Percentiles rank a stretch among this genome's conserved stretches.
Conservation (phyloP, 2,113 vertebrate species). For the Antechinus flavipes region DNA sequence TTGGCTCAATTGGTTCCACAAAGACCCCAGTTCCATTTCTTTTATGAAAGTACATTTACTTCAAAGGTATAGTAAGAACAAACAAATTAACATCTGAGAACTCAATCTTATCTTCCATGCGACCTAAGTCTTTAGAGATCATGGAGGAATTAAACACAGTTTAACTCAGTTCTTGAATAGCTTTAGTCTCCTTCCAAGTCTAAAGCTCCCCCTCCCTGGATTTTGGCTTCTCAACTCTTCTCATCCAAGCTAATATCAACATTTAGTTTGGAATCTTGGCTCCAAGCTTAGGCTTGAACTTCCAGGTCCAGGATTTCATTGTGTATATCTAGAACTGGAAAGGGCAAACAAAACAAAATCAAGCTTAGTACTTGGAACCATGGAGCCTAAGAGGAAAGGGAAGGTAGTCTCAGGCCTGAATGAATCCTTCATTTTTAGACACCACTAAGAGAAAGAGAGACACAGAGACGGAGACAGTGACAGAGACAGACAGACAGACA, state of each 20-base stretch:
- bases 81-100: neutral
- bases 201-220: neutral
- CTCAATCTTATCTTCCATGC: neutral
- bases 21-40: neutral
- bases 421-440: neutral
- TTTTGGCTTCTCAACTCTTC: neutral
- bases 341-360: neutral
- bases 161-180: neutral
- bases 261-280: neutral
- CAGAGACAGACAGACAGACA: neutral
- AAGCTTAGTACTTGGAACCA: neutral
- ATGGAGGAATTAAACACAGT: neutral
- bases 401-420: neutral
- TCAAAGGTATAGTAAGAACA: neutral
- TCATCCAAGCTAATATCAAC: neutral
- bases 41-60: neutral
- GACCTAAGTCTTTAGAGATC: neutral
- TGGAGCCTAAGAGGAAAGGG: neutral
- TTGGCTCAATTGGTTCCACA: neutral
- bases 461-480: neutral
- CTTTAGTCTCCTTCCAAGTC: neutral
- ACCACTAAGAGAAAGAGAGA: neutral
- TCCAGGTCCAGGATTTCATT: neutral
- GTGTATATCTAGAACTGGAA: neutral
- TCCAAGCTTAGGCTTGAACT: neutral